These are phyloP conservation scores for Dinocampus coccinellae DNA, from an alignment of 2,888 invertebrate species.

Conservation along the genomic window DNA sequence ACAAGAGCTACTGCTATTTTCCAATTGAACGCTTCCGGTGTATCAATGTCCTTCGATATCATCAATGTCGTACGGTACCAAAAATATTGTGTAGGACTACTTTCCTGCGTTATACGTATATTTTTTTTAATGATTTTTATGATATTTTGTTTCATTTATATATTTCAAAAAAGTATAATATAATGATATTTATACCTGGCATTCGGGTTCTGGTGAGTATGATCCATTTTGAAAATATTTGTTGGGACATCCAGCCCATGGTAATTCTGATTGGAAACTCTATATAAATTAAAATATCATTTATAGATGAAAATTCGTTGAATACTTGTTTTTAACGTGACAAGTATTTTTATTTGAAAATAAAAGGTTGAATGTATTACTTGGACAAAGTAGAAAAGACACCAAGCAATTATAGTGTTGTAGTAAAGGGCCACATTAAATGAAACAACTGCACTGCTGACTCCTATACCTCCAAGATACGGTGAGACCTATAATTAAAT, in stretches of 20 bases:
- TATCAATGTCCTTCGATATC: slow-evolving; percentile 89
- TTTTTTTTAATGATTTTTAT: no score
- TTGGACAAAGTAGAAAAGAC: slow-evolving; percentile 93
- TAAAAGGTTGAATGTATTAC: slow-evolving; percentile 54
- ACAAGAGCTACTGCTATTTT: slow-evolving; percentile 89
- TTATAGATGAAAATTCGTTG: no score
- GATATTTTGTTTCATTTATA: not conserved
- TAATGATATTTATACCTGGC: slow-evolving; percentile 73
- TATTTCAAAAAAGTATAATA: not conserved
- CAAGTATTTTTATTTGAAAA: not conserved
- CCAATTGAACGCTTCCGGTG: slow-evolving; percentile 90
- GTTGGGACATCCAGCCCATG: slow-evolving; percentile 93
- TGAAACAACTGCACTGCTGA: slow-evolving; percentile 95
- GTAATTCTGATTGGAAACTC: slow-evolving; percentile 91
- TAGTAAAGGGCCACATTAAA: slow-evolving; percentile 97
- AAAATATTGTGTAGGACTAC: slow-evolving; percentile 93
- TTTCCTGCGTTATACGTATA: slow-evolving; percentile 75
- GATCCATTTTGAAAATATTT: slow-evolving; percentile 84
- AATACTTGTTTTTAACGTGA: not conserved
- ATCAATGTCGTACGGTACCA: slow-evolving; percentile 95
- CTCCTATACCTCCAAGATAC: slow-evolving; percentile 89
- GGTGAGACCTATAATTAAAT: slow-evolving; percentile 76
- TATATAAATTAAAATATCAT: slow-evolving; percentile 50
- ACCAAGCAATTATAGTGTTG: slow-evolving; percentile 98
- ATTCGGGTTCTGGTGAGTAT: slow-evolving; percentile 84